Conservation (phyloP, 2,888 invertebrate species). For the Agrenia bidenticulata region DNA sequence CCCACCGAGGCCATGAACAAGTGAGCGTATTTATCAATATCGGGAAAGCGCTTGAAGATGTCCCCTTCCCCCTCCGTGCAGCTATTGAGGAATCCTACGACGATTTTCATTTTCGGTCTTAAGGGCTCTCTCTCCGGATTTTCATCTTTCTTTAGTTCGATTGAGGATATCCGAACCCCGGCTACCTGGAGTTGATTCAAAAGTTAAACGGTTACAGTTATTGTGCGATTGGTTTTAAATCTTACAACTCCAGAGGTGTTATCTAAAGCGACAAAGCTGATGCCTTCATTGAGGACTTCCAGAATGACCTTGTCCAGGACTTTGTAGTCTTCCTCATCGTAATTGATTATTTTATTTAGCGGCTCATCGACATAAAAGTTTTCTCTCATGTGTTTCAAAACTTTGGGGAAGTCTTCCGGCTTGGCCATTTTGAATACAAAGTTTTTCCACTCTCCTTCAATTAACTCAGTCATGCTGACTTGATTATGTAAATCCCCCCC, state of each 20-base stretch:
- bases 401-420: constrained; percentile 32
- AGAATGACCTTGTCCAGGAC: constrained; percentile 25
- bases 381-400: constrained; percentile 29
- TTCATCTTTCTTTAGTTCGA: constrained; percentile 18
- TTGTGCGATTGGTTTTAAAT: not conserved
- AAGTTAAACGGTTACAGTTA: too few relatives aligned
- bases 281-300: constrained; percentile 24
- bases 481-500: too few relatives aligned
- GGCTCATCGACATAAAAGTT: constrained; percentile 43
- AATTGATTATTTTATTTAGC: constrained; percentile 34
- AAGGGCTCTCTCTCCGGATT: constrained; percentile 22
- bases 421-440: constrained; percentile 39
- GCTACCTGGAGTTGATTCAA: constrained; percentile 23
- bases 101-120: too few relatives aligned
- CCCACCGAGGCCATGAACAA: constrained; percentile 39
- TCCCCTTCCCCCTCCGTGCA: constrained; percentile 16
- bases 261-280: constrained; percentile 39
- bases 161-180: constrained; percentile 24
- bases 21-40: constrained; percentile 34
- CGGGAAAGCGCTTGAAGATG: constrained; percentile 31
- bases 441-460: constrained; percentile 37
- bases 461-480: not conserved
- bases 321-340: constrained; percentile 30
- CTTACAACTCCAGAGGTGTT: constrained; percentile 27
- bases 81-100: constrained; percentile 9